Base-by-base conservation (phyloP, 2,797 vertebrate genomes). In the Varecia variegata region DNA sequence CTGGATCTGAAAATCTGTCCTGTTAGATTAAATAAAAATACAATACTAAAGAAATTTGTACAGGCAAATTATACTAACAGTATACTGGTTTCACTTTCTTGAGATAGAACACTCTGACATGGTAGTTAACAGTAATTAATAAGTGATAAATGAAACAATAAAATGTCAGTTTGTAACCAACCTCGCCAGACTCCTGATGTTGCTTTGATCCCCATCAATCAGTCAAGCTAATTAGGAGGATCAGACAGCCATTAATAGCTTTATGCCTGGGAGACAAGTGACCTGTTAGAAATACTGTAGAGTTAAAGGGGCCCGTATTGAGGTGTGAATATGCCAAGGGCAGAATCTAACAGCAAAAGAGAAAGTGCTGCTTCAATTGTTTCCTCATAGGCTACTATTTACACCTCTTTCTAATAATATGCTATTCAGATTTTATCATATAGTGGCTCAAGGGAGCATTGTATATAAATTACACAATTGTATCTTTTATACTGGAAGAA, bases 171-270 rank as follows among this genome's bases (percentile, higher is more conserved):
- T 40, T 76, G 68, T 88, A 88, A 30, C 74, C 82, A 94, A 95
- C 96, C 71, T 96, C 94, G 94, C 76, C 90, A 50, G 90, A 32
- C 65, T 96, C 76, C 94, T 94, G 85, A 52, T 27, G 73, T 89
- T 90, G 80, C 70, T 96, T 50, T 91, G 92, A 96, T 81, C 96
- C 45, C 82, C 23, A 76, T n/a, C 86, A 95, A 76, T 96, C 97
- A 98, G 93, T 95, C 93, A 79, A 80, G 92, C 92, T 97, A 91
- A 96, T 97, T 96, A 97, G 95, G 93, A 91, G 79, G 73, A 92
- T 85, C 85, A 95, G 95, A 92, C 86, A 97, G 30, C 20, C 58
- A 47, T 88, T 97, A 96, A 73, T 62, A 25, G 56, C 27, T 30
- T 77, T 50, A 70, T 40, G 18, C 89, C 67, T 62, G 5, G 0